These are phyloP conservation scores for Tachyglossus aculeatus DNA, from an alignment of 2,797 vertebrate species.

Conservation along the genomic window DNA sequence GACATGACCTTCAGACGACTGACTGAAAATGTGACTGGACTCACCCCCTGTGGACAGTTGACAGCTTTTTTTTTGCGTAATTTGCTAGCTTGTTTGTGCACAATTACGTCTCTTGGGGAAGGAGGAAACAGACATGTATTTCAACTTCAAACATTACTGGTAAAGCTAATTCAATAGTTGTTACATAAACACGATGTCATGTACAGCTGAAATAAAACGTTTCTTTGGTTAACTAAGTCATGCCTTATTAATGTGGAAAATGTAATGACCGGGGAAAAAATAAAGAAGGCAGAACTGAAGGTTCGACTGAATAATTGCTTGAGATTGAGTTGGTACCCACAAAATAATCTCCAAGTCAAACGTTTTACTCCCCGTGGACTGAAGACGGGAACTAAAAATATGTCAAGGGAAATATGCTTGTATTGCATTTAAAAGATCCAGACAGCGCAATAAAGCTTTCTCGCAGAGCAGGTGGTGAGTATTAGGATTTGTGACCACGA, in stretches of 20 bases:
- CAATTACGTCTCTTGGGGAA: conserved; percentile 45
- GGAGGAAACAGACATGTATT: conserved; percentile 52
- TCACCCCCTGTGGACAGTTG: conserved; percentile 81
- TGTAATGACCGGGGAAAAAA: conserved; percentile 29
- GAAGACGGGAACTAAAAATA: neutral
- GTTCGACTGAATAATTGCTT: conserved; percentile 38
- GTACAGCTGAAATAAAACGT: conserved; percentile 50
- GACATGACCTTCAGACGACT: conserved; percentile 85
- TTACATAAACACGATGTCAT: conserved; percentile 59
- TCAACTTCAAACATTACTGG: conserved; percentile 46
- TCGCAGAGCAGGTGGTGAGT: no score
- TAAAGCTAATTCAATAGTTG: conserved; percentile 46
- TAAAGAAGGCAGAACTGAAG: conserved; percentile 46
- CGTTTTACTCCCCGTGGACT: neutral
- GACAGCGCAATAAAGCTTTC: no score
- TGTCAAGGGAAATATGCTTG: no score
- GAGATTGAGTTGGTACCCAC: conserved; percentile 16
- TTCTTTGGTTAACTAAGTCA: conserved; percentile 55
- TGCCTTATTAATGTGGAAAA: conserved; percentile 61
- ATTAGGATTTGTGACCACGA: no score
- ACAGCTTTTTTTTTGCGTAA: conserved; percentile 72
- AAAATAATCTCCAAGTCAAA: neutral
- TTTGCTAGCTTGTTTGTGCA: conserved; percentile 57
- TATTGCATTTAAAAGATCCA: no score
- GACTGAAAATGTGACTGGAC: conserved; percentile 85